Conservation (phyloP, 2,113 vertebrate species). For the Tympanuchus pallidicinctus region DNA sequence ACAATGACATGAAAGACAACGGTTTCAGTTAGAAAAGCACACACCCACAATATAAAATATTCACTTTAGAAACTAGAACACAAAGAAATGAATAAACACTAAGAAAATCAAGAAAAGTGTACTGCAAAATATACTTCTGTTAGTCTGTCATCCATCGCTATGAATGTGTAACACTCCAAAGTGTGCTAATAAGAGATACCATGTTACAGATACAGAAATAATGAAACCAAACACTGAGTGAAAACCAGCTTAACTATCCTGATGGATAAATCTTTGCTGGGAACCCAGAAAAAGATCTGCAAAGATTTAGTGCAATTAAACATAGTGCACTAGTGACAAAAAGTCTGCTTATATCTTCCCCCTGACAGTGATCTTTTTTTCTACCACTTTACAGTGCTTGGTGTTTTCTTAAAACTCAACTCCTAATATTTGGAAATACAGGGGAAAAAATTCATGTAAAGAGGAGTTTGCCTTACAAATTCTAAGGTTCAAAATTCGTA, state of each 20-base stretch:
- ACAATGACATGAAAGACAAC: neutral
- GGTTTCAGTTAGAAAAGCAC: neutral
- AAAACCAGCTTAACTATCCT: neutral
- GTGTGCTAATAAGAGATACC: neutral
- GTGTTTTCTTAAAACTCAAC: conserved; percentile 3
- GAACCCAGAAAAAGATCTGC: neutral
- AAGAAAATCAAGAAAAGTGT: neutral
- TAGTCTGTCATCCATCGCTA: neutral
- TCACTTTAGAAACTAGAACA: neutral
- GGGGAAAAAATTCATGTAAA: neutral
- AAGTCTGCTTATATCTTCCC: neutral
- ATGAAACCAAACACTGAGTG: neutral
- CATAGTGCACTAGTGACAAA: neutral
- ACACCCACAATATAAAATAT: neutral
- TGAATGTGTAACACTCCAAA: neutral
- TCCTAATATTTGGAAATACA: neutral
- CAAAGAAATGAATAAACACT: neutral
- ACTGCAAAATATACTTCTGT: neutral
- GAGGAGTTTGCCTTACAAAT: neutral
- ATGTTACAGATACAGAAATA: neutral
- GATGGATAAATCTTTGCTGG: neutral
- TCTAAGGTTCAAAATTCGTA: neutral
- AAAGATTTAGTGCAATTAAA: neutral
- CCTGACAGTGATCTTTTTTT: neutral
- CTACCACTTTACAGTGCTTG: neutral